Percentiles rank a stretch among this genome's conserved stretches.
Evolutionary conservation across 2,797 vertebrate species (phyloP).

Genomic region (Anas georgica): DNA sequence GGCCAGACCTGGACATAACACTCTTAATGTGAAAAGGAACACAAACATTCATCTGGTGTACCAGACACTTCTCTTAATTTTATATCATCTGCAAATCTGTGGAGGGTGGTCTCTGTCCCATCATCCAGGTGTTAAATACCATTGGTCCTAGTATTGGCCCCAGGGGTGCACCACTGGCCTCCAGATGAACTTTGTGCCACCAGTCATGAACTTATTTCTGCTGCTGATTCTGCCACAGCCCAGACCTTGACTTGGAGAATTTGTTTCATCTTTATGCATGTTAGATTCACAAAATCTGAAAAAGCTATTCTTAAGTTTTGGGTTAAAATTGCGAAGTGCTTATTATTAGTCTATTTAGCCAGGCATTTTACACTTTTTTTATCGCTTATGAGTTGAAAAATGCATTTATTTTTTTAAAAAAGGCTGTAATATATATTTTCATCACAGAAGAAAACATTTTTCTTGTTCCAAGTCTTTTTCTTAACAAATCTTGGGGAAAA

Average conservation of each 20-base stretch:
- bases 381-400: background rate
- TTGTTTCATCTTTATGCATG: background rate
- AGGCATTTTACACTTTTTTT: background rate
- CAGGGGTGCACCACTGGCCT: background rate
- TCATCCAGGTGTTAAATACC: background rate
- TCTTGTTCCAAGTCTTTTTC: background rate
- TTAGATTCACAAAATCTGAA: background rate
- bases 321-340: fast-evolving
- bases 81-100: background rate
- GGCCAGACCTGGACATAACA: background rate
- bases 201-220: fast-evolving
- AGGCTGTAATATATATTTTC: background rate
- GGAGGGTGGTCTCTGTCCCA: background rate
- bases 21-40: background rate
- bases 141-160: background rate
- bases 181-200: background rate
- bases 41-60: background rate
- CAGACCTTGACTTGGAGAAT: background rate
- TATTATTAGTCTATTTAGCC: background rate
- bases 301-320: background rate
- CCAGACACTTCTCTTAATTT: background rate
- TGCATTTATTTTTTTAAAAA: background rate
- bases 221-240: background rate
- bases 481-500: background rate
- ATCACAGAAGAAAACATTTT: background rate